phyloP scores from a whole-genome alignment of 2,113 vertebrate genomes.

The Ameiurus melas region DNA sequence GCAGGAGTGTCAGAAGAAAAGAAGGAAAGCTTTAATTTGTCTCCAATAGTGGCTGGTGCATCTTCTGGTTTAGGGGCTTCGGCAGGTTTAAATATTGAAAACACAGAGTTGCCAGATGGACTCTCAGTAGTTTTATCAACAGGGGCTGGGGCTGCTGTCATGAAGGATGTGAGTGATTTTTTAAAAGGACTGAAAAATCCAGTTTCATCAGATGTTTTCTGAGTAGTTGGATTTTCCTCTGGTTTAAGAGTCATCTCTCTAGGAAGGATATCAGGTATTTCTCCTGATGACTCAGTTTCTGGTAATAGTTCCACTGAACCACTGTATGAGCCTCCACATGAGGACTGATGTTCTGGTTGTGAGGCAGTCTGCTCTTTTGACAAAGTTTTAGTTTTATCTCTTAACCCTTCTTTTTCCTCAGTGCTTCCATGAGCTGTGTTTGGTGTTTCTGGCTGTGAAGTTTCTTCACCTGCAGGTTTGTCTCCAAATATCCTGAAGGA shows the following conservation, averaged over 20 bases:
- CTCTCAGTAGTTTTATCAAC: conserved; percentile 63
- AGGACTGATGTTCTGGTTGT: conserved; percentile 56
- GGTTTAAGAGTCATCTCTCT: conserved; percentile 48
- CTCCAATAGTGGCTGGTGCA: conserved; percentile 64
- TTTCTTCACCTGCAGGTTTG: conserved; percentile 48
- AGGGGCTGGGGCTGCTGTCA: conserved; percentile 65
- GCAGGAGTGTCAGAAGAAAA: conserved; percentile 70
- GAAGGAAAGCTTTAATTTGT: conserved; percentile 81
- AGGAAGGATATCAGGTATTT: conserved; percentile 68
- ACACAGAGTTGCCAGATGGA: conserved; percentile 37
- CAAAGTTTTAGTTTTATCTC: conserved; percentile 44
- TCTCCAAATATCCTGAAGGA: conserved; percentile 77
- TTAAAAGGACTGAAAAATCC: conserved; percentile 88
- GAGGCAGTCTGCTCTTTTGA: conserved; percentile 44
- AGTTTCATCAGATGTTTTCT: conserved; percentile 58
- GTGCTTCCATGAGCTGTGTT: conserved; percentile 52
- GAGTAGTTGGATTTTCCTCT: conserved; percentile 55
- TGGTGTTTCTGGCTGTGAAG: conserved; percentile 28
- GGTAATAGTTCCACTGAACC: conserved; percentile 71
- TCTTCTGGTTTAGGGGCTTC: conserved; percentile 56
- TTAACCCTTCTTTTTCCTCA: conserved; percentile 53
- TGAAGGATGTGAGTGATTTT: conserved; percentile 85
- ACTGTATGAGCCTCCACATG: conserved; percentile 64
- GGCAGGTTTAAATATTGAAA: conserved; percentile 59
- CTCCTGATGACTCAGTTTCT: conserved; percentile 73